These are phyloP conservation scores for Pachymerium ferrugineum DNA, from an alignment of 2,888 invertebrate genomes.

Conservation along the genomic window DNA sequence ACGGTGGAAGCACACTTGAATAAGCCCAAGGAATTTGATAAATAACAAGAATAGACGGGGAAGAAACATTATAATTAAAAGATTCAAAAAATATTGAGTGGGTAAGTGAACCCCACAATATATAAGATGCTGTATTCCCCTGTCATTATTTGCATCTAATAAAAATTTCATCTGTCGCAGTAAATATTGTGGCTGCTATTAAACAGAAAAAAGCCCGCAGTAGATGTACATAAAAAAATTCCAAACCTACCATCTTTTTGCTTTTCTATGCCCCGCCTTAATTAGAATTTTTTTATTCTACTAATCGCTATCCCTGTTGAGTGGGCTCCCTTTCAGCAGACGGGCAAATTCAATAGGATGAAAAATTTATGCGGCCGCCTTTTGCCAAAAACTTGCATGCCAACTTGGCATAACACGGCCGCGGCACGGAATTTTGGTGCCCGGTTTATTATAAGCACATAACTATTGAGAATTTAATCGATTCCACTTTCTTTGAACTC, in stretches of 20 bases:
- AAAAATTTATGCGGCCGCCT: neutral
- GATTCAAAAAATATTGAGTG: neutral
- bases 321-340: neutral
- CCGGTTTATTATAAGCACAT: neutral
- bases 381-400: neutral
- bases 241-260: neutral
- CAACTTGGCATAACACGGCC: neutral
- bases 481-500: neutral
- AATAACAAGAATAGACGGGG: neutral
- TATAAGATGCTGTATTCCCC: neutral
- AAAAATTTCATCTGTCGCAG: slow-evolving; percentile 24
- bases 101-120: too few relatives aligned
- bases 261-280: slow-evolving; percentile 5
- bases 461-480: slow-evolving; percentile 21
- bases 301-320: neutral
- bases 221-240: neutral
- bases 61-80: neutral
- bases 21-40: neutral
- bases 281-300: slow-evolving; percentile 14
- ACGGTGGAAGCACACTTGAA: neutral
- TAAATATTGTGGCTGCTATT: slow-evolving; percentile 23
- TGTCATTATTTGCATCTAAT: slow-evolving; percentile 27
- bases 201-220: neutral
- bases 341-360: neutral
- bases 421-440: slow-evolving; percentile 9